Base-by-base conservation (phyloP, 2,888 invertebrate genomes). In the Ennomos erosarius region DNA sequence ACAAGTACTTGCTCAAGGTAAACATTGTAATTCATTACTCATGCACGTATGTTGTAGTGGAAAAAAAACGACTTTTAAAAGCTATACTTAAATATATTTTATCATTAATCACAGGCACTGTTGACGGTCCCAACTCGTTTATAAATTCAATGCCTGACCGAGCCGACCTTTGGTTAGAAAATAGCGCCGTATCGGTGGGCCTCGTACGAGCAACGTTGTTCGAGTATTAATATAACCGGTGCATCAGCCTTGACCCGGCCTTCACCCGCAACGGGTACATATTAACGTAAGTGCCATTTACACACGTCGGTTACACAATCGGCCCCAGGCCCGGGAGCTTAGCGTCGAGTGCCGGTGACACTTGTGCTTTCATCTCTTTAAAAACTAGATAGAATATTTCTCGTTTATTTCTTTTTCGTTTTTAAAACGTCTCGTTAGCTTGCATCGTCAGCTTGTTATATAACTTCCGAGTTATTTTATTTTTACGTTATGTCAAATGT, bases 161-260 rank as follows among this genome's bases (percentile, higher is more conserved):
- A 26, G 33, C 51, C 69, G 69, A 65, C 75, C 71, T 74, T 77
- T 67, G 70, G 54, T 64, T 74, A 69, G 73, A 48, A 78, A 78
- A 82, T 80, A 76, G 70, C 68, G 67, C 70, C 65, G 70, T 70
- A 78, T 79, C 69, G 78, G 69, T 69, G 67, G 70, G 64, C 60
- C 42, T 49, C 49, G 44, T 59, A 54, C 49, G 40, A 47, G 45
- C 47, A 43, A 55, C 54, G 39, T 50, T 50, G 50, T 70, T 50
- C 36, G 34, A 62, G 63, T 76, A 78, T 76, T 75, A 76, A 75
- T 79, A 78, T 44, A 60, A 45, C 43, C 70, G 73, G 73, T 84
- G 86, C 81, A 84, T 74, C 38, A 69, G 73, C 89, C 89, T 87
- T 90, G 90, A 84, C 89, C 87, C 55, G 77, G 71, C 88, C 87